Conservation (phyloP, 2,113 vertebrate species). For the Chlamydotis undulata region DNA sequence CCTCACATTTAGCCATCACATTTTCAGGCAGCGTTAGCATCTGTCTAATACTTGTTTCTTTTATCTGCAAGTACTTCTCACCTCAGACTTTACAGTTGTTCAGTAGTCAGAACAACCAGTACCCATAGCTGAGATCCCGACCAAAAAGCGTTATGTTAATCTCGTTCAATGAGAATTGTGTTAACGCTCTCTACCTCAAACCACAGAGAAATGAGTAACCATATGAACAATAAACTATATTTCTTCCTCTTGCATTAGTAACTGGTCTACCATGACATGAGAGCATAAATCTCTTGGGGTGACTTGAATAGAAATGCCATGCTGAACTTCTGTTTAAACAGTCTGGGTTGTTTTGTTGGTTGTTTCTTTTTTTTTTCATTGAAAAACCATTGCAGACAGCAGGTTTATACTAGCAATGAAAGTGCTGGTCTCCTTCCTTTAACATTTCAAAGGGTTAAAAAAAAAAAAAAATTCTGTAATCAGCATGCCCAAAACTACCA, state of each 20-base stretch:
- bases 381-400: neutral
- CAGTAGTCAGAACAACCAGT: neutral
- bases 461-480: neutral
- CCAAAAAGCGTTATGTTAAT: neutral
- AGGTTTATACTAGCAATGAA: neutral
- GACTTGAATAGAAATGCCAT: neutral
- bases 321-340: neutral
- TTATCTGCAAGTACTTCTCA: neutral
- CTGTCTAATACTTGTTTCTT: neutral
- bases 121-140: neutral
- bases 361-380: neutral
- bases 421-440: neutral
- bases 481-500: neutral
- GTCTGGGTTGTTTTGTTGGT: neutral
- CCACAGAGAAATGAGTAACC: neutral
- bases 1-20: neutral
- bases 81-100: neutral
- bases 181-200: neutral
- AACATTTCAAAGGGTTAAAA: neutral
- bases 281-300: neutral
- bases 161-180: neutral
- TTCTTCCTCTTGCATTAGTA: neutral
- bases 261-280: fast-evolving
- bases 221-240: neutral
- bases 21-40: neutral